A percentile compares a stretch with the other conserved stretches of the same genome.
These are phyloP conservation scores for Cherax destructor DNA, from an alignment of 1,140 invertebrate genomes.

Conservation along the genomic window DNA sequence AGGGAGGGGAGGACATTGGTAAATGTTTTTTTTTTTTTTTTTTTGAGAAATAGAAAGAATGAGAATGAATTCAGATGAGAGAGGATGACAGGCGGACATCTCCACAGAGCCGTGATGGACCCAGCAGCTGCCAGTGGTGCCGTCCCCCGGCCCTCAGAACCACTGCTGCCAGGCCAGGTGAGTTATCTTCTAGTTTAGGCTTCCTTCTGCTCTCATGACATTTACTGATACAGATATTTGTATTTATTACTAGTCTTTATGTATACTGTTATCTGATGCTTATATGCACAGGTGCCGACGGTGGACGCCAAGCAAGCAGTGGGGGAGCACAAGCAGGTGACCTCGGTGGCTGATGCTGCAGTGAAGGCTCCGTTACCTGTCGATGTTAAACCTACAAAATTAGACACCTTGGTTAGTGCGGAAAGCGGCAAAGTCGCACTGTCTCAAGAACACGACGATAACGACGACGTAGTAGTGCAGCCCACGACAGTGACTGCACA, in stretches of 20 bases:
- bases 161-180: neutral
- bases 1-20: neutral
- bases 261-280: neutral
- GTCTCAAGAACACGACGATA: conserved; percentile 10
- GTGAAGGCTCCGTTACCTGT: neutral
- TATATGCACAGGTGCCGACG: neutral
- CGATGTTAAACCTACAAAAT: neutral
- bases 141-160: neutral
- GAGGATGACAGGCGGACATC: neutral
- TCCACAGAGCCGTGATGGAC: neutral
- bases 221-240: neutral
- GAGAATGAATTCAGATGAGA: neutral
- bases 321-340: neutral
- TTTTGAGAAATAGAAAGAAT: neutral
- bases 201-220: neutral
- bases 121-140: neutral
- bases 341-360: neutral
- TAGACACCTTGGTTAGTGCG: neutral
- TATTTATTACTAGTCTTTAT: neutral
- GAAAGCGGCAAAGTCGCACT: neutral
- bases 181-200: neutral
- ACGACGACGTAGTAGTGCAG: conserved; percentile 13
- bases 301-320: neutral
- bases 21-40: too few species aligned
- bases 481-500: neutral